These are phyloP conservation scores for Myotis daubentonii DNA, from an alignment of 2,797 vertebrate species.

Conservation along the genomic window DNA sequence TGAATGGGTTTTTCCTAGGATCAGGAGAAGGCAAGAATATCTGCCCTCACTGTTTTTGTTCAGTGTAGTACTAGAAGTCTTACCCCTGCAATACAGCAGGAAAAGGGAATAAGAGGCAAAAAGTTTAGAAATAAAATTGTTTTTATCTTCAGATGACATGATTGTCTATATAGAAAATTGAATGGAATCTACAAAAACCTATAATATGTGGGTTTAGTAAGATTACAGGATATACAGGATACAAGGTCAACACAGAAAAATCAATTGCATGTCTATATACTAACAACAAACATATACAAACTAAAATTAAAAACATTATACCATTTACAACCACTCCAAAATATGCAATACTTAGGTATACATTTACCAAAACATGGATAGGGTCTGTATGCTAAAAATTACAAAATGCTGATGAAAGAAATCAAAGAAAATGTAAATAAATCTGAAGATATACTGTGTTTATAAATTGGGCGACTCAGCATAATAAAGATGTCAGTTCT, in stretches of 20 bases:
- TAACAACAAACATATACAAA: slow-evolving; percentile 47
- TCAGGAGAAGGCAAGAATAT: background rate
- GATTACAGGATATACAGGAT: background rate
- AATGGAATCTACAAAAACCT: background rate
- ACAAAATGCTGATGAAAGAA: slow-evolving; percentile 36
- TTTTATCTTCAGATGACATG: slow-evolving; percentile 9
- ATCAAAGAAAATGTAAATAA: slow-evolving; percentile 50
- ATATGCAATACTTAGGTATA: background rate
- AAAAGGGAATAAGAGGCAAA: background rate
- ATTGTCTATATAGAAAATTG: slow-evolving; percentile 1
- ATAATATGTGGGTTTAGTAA: background rate
- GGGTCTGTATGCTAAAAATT: slow-evolving; percentile 24
- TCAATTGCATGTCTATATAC: background rate
- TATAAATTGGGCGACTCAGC: background rate
- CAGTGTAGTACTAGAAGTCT: background rate
- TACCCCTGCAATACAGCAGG: background rate
- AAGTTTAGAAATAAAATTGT: slow-evolving; percentile 3
- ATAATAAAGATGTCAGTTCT: slow-evolving; percentile 9
- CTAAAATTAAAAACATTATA: slow-evolving; percentile 2
- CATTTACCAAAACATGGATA: slow-evolving; percentile 10
- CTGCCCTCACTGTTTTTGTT: background rate
- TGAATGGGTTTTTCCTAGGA: background rate
- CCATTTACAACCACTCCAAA: slow-evolving; percentile 19
- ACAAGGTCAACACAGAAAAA: background rate
- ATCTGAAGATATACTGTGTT: background rate